A percentile compares a stretch with the other conserved stretches of the same genome.
phyloP scores from a whole-genome alignment of 1,140 invertebrate species.

The Thaumetopoea pityocampa region DNA sequence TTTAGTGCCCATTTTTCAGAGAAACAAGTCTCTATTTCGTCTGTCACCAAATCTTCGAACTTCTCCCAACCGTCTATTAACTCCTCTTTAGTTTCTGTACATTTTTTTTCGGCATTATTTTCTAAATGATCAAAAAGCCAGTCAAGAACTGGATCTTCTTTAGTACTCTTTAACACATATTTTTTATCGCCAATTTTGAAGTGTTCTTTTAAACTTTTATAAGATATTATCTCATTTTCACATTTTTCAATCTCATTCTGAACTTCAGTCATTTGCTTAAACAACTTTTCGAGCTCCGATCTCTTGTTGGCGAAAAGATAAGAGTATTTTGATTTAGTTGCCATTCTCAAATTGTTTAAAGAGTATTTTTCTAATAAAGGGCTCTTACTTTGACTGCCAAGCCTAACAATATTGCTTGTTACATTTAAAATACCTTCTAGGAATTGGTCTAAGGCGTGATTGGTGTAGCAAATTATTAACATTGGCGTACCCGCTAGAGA shows the following conservation, averaged over 20 bases:
- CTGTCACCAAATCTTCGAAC: slow-evolving; percentile 25
- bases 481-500: slow-evolving; percentile 78
- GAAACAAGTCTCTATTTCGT: slow-evolving; percentile 47
- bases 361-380: slow-evolving; percentile 75
- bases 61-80: slow-evolving; percentile 36
- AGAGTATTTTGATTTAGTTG: slow-evolving; percentile 50
- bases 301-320: slow-evolving; percentile 48
- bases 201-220: slow-evolving; percentile 41
- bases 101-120: slow-evolving; percentile 22
- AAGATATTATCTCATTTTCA: slow-evolving; percentile 46
- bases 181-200: slow-evolving; percentile 34
- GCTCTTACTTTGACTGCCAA: slow-evolving; percentile 84
- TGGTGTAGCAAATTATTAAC: slow-evolving; percentile 89
- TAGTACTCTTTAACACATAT: slow-evolving; percentile 33
- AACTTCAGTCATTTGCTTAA: slow-evolving; percentile 46
- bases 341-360: slow-evolving; percentile 49
- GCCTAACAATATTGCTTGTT: slow-evolving; percentile 79
- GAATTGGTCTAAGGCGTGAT: slow-evolving; percentile 93
- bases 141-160: slow-evolving; percentile 43
- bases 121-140: slow-evolving; percentile 50
- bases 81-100: slow-evolving; percentile 17
- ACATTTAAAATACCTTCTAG: slow-evolving; percentile 81
- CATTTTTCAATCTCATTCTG: slow-evolving; percentile 58
- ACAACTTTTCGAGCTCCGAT: slow-evolving; percentile 45
- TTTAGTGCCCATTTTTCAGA: slow-evolving; percentile 42